phyloP scores from a whole-genome alignment of 1,140 invertebrate species.

The Heterodera carotae region DNA sequence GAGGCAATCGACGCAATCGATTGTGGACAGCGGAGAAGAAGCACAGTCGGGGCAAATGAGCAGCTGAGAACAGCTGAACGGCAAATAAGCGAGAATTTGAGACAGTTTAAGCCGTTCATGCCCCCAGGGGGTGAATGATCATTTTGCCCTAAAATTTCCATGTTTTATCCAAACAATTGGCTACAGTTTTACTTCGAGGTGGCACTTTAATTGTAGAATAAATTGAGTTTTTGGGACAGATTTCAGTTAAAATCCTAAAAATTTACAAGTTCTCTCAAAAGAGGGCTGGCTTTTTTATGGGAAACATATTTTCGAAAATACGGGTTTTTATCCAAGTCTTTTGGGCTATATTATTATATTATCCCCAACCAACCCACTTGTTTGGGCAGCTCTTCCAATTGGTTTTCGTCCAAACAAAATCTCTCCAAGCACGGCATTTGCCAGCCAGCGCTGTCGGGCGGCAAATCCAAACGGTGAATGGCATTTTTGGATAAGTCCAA shows the following conservation, averaged over 20 bases:
- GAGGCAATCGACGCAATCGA: conserved; percentile 81
- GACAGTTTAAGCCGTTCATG: conserved; percentile 3
- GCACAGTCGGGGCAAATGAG: conserved; percentile 75
- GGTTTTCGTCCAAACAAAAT: conserved; percentile 71
- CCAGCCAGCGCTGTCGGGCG: conserved; percentile 36
- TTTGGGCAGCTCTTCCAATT: conserved; percentile 41
- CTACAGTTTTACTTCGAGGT: conserved; percentile 78
- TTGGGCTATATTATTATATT: too few relatives aligned
- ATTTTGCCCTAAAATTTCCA: too few relatives aligned
- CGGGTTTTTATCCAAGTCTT: too few relatives aligned
- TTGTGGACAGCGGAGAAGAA: conserved; percentile 90
- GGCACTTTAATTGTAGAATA: too few relatives aligned
- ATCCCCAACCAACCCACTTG: conserved; percentile 69
- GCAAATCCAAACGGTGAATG: conserved; percentile 16
- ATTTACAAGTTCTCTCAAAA: too few relatives aligned
- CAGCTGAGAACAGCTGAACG: conserved; percentile 77
- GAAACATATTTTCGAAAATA: too few relatives aligned
- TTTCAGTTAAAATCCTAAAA: too few relatives aligned
- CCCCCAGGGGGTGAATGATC: too few relatives aligned
- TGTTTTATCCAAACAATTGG: too few relatives aligned
- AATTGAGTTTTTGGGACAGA: too few relatives aligned
- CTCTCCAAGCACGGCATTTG: conserved; percentile 79
- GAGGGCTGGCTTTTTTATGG: too few relatives aligned
- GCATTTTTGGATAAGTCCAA: conserved; percentile 48
- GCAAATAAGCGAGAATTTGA: conserved; percentile 67